Evolutionary conservation across 2,113 vertebrate species (phyloP).

Genomic region (Hyaena hyaena): DNA sequence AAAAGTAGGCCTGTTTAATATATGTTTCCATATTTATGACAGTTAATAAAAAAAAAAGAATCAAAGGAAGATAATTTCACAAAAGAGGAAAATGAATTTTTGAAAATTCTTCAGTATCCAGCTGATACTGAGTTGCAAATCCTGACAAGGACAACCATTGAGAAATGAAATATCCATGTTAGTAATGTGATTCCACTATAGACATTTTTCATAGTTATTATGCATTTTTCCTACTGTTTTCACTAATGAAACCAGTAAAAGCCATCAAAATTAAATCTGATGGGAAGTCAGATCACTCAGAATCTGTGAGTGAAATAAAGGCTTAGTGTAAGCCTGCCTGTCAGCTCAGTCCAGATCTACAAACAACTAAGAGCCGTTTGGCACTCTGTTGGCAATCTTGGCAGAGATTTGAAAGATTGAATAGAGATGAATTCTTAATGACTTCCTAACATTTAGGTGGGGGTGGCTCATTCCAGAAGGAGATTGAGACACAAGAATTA

Average conservation of each 20-base stretch:
- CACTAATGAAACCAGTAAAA: slow-evolving; percentile 19
- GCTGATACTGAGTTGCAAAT: not conserved
- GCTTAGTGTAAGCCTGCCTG: not conserved
- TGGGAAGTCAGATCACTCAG: slow-evolving; percentile 54
- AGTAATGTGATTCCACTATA: not conserved
- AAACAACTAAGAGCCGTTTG: slow-evolving; percentile 50
- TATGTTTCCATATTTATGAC: not conserved
- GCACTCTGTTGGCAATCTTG: slow-evolving; percentile 54
- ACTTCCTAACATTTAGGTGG: slow-evolving; percentile 60
- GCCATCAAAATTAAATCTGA: slow-evolving; percentile 56
- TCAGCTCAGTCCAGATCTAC: slow-evolving; percentile 14
- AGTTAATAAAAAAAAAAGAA: not conserved
- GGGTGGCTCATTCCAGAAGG: slow-evolving; percentile 57
- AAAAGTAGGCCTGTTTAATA: not conserved
- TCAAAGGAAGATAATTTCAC: not conserved
- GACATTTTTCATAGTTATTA: not conserved
- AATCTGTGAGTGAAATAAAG: slow-evolving; percentile 51
- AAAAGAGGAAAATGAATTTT: not conserved
- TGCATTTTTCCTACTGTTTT: not conserved
- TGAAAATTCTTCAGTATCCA: not conserved
- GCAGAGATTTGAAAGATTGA: slow-evolving; percentile 53
- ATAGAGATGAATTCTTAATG: slow-evolving; percentile 74
- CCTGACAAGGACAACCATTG: not conserved
- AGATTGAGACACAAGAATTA: slow-evolving; percentile 49
- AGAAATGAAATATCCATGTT: not conserved